These are phyloP conservation scores for Steromphala cineraria DNA, from an alignment of 2,888 invertebrate species.

Conservation along the genomic window DNA sequence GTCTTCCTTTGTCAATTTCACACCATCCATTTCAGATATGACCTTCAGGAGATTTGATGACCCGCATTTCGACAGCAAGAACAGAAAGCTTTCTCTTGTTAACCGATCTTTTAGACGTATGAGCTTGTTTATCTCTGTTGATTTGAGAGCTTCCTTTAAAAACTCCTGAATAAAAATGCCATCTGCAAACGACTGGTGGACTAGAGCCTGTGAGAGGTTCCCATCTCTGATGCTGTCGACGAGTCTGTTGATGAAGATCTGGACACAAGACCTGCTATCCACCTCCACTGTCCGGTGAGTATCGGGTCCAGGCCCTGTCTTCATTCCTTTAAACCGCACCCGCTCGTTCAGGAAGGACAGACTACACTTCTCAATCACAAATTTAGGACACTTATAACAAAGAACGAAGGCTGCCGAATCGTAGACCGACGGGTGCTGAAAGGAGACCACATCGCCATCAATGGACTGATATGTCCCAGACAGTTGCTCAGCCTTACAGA, in stretches of 20 bases:
- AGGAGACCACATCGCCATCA: neutral
- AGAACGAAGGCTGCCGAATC: neutral
- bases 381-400: neutral
- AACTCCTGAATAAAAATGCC: neutral
- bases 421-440: neutral
- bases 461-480: neutral
- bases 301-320: neutral
- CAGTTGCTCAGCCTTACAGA: neutral
- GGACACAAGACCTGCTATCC: neutral
- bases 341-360: neutral
- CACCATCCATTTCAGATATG: neutral
- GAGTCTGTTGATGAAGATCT: neutral
- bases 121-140: neutral
- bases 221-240: neutral
- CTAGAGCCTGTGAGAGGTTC: neutral
- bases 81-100: neutral
- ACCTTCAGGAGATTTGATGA: neutral
- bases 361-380: neutral
- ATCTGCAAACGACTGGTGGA: neutral
- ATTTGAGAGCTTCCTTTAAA: neutral
- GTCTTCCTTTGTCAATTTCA: neutral
- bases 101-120: neutral
- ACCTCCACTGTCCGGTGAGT: neutral
- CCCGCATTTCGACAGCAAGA: neutral
- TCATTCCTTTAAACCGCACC: neutral